Conservation (phyloP, 2,113 vertebrate genomes). For the Cephalopholis sonnerati region DNA sequence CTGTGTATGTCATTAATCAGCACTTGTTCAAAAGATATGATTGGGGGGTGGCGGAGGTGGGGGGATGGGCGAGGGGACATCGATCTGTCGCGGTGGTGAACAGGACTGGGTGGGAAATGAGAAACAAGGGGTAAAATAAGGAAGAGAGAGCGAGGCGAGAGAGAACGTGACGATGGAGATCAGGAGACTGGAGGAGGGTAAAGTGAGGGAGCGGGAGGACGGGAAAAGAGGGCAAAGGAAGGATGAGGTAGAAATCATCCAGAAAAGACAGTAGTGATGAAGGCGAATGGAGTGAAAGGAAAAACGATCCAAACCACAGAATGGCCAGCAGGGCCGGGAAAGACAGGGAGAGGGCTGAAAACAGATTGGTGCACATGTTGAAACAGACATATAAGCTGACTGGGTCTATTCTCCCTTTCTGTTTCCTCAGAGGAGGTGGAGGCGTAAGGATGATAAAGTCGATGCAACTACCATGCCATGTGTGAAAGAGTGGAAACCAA, state of each 20-base stretch:
- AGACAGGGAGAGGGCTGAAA: slow-evolving; percentile 41
- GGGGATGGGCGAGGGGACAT: slow-evolving; percentile 54
- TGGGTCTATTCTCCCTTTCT: slow-evolving; percentile 60
- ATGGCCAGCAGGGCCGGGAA: background rate
- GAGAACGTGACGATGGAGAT: slow-evolving; percentile 18
- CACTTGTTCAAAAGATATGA: slow-evolving; percentile 85
- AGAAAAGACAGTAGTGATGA: slow-evolving; percentile 9
- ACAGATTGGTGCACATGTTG: slow-evolving; percentile 72
- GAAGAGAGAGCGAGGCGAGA: background rate
- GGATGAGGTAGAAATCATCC: background rate
- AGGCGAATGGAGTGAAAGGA: background rate
- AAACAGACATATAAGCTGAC: slow-evolving; percentile 75
- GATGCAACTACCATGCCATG: slow-evolving; percentile 42
- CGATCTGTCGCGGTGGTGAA: slow-evolving; percentile 61
- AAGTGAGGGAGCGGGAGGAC: slow-evolving; percentile 13
- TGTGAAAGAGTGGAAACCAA: slow-evolving; percentile 55
- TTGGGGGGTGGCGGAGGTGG: slow-evolving; percentile 45
- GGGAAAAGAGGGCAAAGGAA: slow-evolving; percentile 19
- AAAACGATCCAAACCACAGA: slow-evolving; percentile 47
- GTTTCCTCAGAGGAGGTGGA: slow-evolving; percentile 41
- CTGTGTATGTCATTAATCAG: slow-evolving; percentile 90
- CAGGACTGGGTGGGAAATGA: slow-evolving; percentile 31
- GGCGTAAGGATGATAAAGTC: slow-evolving; percentile 60
- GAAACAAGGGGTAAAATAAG: background rate
- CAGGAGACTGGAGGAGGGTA: background rate